Evolutionary conservation across 1,140 invertebrate genomes (phyloP), one percentile per base, ranked within the genome.

Genomic region (Aphidius gifuensis): DNA sequence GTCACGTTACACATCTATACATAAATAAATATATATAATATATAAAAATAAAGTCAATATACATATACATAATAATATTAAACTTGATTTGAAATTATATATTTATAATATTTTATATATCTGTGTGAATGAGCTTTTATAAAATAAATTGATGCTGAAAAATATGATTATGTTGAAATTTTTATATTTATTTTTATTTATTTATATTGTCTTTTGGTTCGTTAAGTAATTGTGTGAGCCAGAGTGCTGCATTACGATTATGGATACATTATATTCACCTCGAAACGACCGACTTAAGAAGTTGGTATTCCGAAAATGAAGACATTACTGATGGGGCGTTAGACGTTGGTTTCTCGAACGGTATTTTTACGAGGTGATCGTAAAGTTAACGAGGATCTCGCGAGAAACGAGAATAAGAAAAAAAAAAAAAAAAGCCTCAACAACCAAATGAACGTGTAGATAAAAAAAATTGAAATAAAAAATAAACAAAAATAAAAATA

Each of bases 351-450:
- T 16, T 71, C 61, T 69, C 62, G 73, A 79, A 80, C 78, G 79
- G 79, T 79, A 81, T 80, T 81, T 81, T 81, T 81, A 81, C 79
- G 79, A 80, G 78, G 71, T 38, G 69, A 76, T 81, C 79, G 78
- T 80, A 81, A 81, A 81, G 68, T 81, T 81, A 81, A 81, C 79
- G 79, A 81, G 78, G 75, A 78, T 71, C 71, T 71, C 74, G 61
- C 23, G 47, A n/a, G 45, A 16, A 16, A 16, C 16, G 16, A 16
- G 16, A 16, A 16, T 42, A 46, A 40, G 32, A 32, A 16, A 42
- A 45, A 9, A 57, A 2, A 9, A 16, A n/a, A 42, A 45, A 9
- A 57, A 2, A 9, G 16, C 8, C 8, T n/a, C n/a, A n/a, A n/a
- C n/a, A n/a, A n/a, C n/a, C 32, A 21, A 43, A 58, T 16, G 21